Conservation (phyloP, 2,113 vertebrate species). For the Progne subis region DNA sequence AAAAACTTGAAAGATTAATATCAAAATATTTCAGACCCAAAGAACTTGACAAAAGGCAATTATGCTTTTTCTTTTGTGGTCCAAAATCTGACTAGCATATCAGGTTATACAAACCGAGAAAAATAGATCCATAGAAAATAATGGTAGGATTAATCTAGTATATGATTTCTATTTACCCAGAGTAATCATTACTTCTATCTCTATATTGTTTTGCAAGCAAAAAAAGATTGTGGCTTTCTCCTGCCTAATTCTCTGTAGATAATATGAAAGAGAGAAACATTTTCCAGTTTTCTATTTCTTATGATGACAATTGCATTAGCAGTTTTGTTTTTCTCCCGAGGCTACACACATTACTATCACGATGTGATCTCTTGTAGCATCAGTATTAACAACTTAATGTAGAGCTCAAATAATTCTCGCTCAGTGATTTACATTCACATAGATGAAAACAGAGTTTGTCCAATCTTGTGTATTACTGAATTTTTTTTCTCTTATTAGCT, state of each 20-base stretch:
- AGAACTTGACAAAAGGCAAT: not conserved
- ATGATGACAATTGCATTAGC: slow-evolving; percentile 8
- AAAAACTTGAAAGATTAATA: not conserved
- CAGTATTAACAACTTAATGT: not conserved
- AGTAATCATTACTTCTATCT: not conserved
- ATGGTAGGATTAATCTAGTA: not conserved
- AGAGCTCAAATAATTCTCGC: not conserved
- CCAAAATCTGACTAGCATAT: not conserved
- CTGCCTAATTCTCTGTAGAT: slow-evolving; percentile 11
- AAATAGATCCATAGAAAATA: not conserved
- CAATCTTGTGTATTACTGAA: not conserved
- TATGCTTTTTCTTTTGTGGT: not conserved
- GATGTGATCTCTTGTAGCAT: fast-evolving
- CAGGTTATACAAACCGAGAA: not conserved
- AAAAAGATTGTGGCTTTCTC: not conserved
- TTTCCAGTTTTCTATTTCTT: slow-evolving; percentile 45
- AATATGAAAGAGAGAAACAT: slow-evolving; percentile 48
- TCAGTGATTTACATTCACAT: not conserved
- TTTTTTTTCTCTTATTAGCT: slow-evolving; percentile 32
- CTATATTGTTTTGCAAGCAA: not conserved
- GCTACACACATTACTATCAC: not conserved
- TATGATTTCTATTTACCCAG: not conserved
- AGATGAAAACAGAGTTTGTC: not conserved
- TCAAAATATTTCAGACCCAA: not conserved
- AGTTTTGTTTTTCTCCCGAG: not conserved